Evolutionary conservation across 2,797 vertebrate species (phyloP).

Genomic region (Eulemur mongoz): DNA sequence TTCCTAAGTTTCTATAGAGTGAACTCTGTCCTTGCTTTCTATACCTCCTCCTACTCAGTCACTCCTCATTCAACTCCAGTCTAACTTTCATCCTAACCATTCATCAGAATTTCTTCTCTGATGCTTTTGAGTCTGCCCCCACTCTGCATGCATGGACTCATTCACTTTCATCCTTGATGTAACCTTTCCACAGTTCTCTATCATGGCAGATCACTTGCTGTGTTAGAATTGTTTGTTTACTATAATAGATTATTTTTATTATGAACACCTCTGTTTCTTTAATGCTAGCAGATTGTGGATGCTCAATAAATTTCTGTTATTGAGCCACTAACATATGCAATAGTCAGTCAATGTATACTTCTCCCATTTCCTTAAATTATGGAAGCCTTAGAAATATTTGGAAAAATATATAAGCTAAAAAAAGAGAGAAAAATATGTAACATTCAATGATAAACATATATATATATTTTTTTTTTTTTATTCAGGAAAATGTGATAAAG

Average conservation of each 20-base stretch:
- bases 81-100: not conserved
- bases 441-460: not conserved
- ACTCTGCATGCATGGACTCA: not conserved
- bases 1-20: not conserved
- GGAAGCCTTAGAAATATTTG: not conserved
- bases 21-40: not conserved
- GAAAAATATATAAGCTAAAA: not conserved
- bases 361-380: not conserved
- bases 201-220: not conserved
- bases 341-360: not conserved
- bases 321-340: not conserved
- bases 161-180: not conserved
- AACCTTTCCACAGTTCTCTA: not conserved
- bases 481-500: conserved; percentile 89
- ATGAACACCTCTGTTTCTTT: not conserved
- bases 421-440: not conserved
- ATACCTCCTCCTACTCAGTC: not conserved
- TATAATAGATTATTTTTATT: not conserved
- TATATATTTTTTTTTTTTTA: conserved; percentile 66
- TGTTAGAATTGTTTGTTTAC: not conserved
- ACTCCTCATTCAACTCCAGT: not conserved
- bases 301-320: not conserved
- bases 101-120: not conserved
- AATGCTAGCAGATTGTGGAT: not conserved
- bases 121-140: not conserved